Conservation (phyloP, 1,140 invertebrate species). For the Neodiprion lecontei region DNA sequence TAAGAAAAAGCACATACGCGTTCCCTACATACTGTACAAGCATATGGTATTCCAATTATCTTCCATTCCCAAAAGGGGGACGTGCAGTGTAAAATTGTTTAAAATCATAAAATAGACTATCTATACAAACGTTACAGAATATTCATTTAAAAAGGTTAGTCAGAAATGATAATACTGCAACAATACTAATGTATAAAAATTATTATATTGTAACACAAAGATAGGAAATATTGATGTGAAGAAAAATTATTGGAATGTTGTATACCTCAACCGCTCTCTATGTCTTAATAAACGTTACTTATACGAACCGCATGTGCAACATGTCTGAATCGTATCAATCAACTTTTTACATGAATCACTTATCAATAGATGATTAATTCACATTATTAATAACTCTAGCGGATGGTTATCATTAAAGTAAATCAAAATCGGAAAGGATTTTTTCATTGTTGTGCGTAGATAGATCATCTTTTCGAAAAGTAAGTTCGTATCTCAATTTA, state of each 20-base stretch:
- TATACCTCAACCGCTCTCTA: conserved; percentile 30
- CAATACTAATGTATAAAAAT: too few species aligned
- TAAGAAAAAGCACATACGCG: neutral
- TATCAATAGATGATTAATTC: too few species aligned
- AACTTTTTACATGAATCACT: too few species aligned
- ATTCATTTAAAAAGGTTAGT: neutral
- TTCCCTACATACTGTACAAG: neutral
- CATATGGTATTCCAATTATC: neutral
- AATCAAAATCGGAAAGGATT: too few species aligned
- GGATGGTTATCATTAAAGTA: too few species aligned
- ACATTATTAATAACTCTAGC: too few species aligned
- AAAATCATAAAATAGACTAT: neutral
- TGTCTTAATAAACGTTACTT: conserved; percentile 21
- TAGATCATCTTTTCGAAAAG: too few species aligned
- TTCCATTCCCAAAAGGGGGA: neutral
- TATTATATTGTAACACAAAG: too few species aligned
- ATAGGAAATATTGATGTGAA: neutral
- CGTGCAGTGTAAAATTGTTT: conserved; percentile 8
- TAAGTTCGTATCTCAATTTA: too few species aligned
- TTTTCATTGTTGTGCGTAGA: too few species aligned
- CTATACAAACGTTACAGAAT: neutral
- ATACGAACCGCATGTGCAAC: neutral
- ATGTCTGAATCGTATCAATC: too few species aligned
- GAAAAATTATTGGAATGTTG: neutral
- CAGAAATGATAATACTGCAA: neutral